phyloP scores from a whole-genome alignment of 2,113 vertebrate genomes.

The Cebidichthys violaceus region DNA sequence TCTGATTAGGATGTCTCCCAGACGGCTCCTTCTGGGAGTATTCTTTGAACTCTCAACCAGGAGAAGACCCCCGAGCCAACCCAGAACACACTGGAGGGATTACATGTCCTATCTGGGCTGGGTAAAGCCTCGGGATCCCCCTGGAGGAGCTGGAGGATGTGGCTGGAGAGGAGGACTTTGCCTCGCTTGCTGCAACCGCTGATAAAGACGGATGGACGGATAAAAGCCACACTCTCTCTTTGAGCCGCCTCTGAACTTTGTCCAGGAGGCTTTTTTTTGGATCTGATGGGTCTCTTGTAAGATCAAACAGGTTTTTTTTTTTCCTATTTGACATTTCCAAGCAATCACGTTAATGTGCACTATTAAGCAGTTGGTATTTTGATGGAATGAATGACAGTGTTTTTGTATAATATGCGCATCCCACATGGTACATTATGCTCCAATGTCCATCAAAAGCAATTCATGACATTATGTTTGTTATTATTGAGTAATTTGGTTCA shows the following conservation, averaged over 20 bases:
- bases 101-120: slow-evolving; percentile 50
- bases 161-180: slow-evolving; percentile 25
- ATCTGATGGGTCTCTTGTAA: slow-evolving; percentile 36
- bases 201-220: slow-evolving; percentile 52
- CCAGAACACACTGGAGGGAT: slow-evolving; percentile 46
- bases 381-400: slow-evolving; percentile 25
- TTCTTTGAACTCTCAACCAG: slow-evolving; percentile 54
- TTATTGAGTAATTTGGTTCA: not conserved
- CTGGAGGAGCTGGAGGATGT: slow-evolving; percentile 33
- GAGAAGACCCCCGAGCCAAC: slow-evolving; percentile 44
- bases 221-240: slow-evolving; percentile 41
- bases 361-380: slow-evolving; percentile 39
- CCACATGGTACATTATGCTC: not conserved
- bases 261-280: slow-evolving; percentile 30
- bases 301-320: slow-evolving; percentile 29
- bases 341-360: slow-evolving; percentile 39
- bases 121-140: slow-evolving; percentile 44
- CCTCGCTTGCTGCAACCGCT: slow-evolving; percentile 50
- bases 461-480: not conserved
- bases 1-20: slow-evolving; percentile 42
- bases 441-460: not conserved
- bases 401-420: not conserved
- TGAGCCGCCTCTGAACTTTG: slow-evolving; percentile 50
- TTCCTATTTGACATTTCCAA: slow-evolving; percentile 48
- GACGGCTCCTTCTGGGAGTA: slow-evolving; percentile 35